Conservation (phyloP, 2,113 vertebrate species). For the Lamprotornis superbus region DNA sequence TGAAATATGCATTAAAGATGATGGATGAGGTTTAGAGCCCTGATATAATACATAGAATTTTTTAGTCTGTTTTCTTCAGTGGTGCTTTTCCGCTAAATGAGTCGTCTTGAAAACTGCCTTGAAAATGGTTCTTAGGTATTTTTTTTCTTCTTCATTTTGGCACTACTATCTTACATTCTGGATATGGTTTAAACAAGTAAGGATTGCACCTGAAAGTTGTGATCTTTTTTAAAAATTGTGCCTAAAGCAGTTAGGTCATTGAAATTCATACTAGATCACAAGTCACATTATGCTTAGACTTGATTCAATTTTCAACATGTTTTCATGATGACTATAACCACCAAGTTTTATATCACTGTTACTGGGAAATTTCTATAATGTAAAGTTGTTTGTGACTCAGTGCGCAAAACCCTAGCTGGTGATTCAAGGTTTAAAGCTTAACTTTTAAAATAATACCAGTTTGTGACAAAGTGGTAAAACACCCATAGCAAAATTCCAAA, state of each 20-base stretch:
- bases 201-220: constrained; percentile 34
- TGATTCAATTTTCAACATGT: constrained; percentile 70
- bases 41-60: constrained; percentile 29
- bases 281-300: constrained; percentile 52
- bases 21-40: constrained; percentile 68
- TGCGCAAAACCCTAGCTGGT: constrained; percentile 41
- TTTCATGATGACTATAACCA: constrained; percentile 60
- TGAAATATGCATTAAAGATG: constrained; percentile 69
- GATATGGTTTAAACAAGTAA: neutral
- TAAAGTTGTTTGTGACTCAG: constrained; percentile 63
- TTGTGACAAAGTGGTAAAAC: constrained; percentile 67
- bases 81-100: constrained; percentile 59
- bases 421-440: constrained; percentile 62
- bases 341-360: constrained; percentile 36
- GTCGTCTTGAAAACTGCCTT: constrained; percentile 69
- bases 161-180: neutral
- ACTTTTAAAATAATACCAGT: constrained; percentile 73
- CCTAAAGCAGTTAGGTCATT: constrained; percentile 29
- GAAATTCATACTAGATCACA: constrained; percentile 57
- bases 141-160: constrained; percentile 30
- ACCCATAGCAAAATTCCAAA: constrained; percentile 30
- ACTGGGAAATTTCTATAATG: constrained; percentile 55
- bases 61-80: constrained; percentile 66
- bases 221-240: neutral
- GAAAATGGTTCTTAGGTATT: constrained; percentile 56